Evolutionary conservation across 2,797 vertebrate genomes (phyloP), one percentile per base, ranked within the genome.

Genomic region (Melanotaenia maccullochi): DNA sequence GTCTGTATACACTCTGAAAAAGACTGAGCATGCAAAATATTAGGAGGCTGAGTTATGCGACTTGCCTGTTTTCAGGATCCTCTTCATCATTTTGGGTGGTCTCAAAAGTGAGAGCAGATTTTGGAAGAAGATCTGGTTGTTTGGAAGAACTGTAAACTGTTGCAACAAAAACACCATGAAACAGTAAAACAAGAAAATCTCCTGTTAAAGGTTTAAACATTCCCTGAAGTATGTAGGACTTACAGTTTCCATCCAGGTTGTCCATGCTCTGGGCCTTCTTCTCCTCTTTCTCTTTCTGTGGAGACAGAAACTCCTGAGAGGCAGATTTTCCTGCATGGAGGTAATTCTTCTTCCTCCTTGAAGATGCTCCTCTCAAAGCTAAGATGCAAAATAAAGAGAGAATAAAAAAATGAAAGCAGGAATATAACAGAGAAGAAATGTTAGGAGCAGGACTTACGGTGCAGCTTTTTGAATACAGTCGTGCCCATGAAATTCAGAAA

Each of bases 401-500:
- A 7, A 1, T n/a, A 20, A 32, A 16, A 9, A 35, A 24, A 22
- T 11, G 0, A 22, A 78, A 33, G 4, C 16, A 22, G 51, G 57
- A 2, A 36, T 3, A 20, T 13, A 28, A n/a, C 61, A 51, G 24
- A n/a, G 4, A 8, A 14, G 24, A 55, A 2, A 12, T 2, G 30
- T 1, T 2, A 11, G 9, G 1, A 0, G 13, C 58, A 2, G 2
- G 20, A 90, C 95, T 95, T 93, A 99, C 97, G 92, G 69, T 96
- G 95, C 76, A 94, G 89, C 93, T 97, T 97, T 86, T 97, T 98
- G 91, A 99, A 99, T 52, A 99, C 97, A 52, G 95, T 95, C 7
- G 94, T 86, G 83, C 94, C 95, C 97, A 99, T 98, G 90, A 99
- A 99, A 67, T 96, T 99, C 60, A 99, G 93, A 91, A 98, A 99